A percentile compares a stretch with the other conserved stretches of the same genome.
Evolutionary conservation across 1,140 invertebrate genomes (phyloP).

Genomic region (Formica exsecta): DNA sequence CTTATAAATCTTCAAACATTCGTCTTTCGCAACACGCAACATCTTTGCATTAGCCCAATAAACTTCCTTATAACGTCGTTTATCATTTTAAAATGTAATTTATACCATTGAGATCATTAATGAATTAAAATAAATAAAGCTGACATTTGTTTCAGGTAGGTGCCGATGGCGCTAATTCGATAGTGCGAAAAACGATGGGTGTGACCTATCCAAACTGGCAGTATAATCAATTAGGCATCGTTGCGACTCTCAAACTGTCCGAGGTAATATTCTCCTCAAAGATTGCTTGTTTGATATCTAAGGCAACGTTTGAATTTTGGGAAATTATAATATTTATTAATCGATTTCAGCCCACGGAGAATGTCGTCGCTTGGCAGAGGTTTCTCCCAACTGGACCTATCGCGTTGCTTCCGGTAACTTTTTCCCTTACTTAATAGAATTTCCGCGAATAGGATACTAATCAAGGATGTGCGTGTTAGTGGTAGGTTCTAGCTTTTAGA

Average conservation of each 20-base stretch:
- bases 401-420: constrained; percentile 94
- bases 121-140: constrained; percentile 16
- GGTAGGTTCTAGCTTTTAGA: too few relatives aligned
- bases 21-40: constrained; percentile 49
- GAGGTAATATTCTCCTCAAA: constrained; percentile 87
- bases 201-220: constrained; percentile 92
- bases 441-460: too few relatives aligned
- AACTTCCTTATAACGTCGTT: background rate
- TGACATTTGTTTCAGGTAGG: constrained; percentile 90
- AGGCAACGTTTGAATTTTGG: background rate
- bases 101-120: background rate
- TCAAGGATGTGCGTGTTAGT: too few relatives aligned
- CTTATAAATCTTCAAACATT: constrained; percentile 70
- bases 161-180: constrained; percentile 96
- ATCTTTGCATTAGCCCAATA: constrained; percentile 6
- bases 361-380: constrained; percentile 97
- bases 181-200: constrained; percentile 93
- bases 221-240: constrained; percentile 96
- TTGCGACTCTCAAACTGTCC: constrained; percentile 94
- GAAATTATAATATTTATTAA: constrained; percentile 20
- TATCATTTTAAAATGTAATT: constrained; percentile 5
- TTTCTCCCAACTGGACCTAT: constrained; percentile 97
- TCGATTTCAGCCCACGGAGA: constrained; percentile 89
- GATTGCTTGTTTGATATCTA: constrained; percentile 5
- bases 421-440: background rate